These are phyloP conservation scores for Phrynocephalus vlangalii DNA, from an alignment of 2,797 vertebrate species.

Conservation along the genomic window DNA sequence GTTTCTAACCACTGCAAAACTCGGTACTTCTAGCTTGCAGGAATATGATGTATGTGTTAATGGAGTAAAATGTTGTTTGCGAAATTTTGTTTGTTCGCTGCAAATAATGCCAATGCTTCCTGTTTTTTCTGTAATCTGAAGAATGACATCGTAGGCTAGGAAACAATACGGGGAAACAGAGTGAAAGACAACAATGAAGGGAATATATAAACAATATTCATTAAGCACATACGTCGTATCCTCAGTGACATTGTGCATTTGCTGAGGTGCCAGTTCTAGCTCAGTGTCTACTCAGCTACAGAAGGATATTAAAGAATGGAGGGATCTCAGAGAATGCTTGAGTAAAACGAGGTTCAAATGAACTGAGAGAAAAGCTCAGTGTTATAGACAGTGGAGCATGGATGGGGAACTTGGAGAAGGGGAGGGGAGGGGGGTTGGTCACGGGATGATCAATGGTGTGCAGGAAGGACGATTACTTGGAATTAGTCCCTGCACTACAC, in stretches of 20 bases:
- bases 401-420: not conserved
- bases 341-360: not conserved
- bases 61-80: not conserved
- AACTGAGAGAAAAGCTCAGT: not conserved
- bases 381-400: not conserved
- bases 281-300: not conserved
- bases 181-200: constrained; percentile 29
- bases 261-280: not conserved
- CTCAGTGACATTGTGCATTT: not conserved
- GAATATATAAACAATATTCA: constrained; percentile 34
- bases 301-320: not conserved
- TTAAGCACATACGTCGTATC: not conserved
- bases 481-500: not conserved
- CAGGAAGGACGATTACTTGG: not conserved
- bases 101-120: constrained; percentile 39
- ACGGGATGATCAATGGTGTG: not conserved
- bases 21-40: not conserved
- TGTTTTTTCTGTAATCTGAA: constrained; percentile 25
- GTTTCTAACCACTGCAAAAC: not conserved
- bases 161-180: constrained; percentile 41
- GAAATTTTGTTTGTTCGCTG: constrained; percentile 13
- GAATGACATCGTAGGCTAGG: constrained; percentile 24
- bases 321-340: not conserved
- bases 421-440: not conserved
- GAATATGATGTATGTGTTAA: not conserved